These are phyloP conservation scores for Zaprionus taronus DNA, from an alignment of 1,140 invertebrate species.

Conservation along the genomic window DNA sequence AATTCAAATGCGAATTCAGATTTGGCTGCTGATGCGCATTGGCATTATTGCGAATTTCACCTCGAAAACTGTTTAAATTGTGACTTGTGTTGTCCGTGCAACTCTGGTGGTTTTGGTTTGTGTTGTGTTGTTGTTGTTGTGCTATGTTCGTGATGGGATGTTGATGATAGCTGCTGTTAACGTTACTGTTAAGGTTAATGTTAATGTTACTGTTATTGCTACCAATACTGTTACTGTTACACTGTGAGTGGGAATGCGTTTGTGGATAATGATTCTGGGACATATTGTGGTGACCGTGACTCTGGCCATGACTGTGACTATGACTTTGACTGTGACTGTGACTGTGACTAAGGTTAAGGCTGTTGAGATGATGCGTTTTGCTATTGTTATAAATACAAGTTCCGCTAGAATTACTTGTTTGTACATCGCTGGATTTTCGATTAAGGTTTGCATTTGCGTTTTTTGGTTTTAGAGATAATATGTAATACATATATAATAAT, in stretches of 20 bases:
- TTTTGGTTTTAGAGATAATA: conserved; percentile 76
- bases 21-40: conserved; percentile 27
- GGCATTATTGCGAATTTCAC: conserved; percentile 47
- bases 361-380: conserved; percentile 76
- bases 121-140: conserved; percentile 37
- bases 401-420: conserved; percentile 84
- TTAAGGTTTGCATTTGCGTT: conserved; percentile 61
- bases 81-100: conserved; percentile 28
- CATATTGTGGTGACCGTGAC: conserved; percentile 54
- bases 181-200: conserved; percentile 54
- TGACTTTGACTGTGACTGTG: conserved; percentile 18
- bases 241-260: conserved; percentile 40
- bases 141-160: conserved; percentile 33
- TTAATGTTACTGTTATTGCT: conserved; percentile 47
- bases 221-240: conserved; percentile 46
- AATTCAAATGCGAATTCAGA: conserved; percentile 13
- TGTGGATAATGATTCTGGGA: conserved; percentile 43
- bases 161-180: conserved; percentile 39
- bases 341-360: conserved; percentile 61
- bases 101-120: conserved; percentile 28
- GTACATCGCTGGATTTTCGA: conserved; percentile 84
- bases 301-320: conserved; percentile 62
- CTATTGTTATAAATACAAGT: conserved; percentile 83
- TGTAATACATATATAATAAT: conserved; percentile 76
- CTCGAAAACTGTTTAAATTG: conserved; percentile 39